phyloP scores from a whole-genome alignment of 1,140 invertebrate genomes.

The Mercenaria mercenaria region DNA sequence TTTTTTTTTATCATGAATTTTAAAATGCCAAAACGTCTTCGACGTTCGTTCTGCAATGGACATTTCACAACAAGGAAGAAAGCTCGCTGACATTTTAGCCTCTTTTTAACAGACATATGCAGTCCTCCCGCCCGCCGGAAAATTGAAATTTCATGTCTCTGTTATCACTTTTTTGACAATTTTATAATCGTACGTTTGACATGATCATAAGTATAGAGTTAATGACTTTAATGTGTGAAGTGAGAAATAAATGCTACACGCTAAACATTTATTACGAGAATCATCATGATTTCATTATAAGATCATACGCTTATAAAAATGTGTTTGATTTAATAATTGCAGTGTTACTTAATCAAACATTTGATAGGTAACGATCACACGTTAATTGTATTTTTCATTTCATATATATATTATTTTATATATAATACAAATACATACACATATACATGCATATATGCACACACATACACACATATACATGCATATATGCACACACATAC shows the following conservation, averaged over 20 bases:
- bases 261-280: too few relatives aligned
- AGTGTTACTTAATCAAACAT: too few relatives aligned
- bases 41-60: not conserved
- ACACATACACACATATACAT: too few relatives aligned
- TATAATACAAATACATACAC: too few relatives aligned
- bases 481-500: too few relatives aligned
- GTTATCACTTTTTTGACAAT: not conserved
- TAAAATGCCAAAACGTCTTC: not conserved
- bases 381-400: too few relatives aligned
- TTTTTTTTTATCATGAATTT: not conserved
- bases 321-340: too few relatives aligned
- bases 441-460: too few relatives aligned
- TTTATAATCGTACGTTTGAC: constrained; percentile 12
- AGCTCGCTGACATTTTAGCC: not conserved
- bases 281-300: too few relatives aligned
- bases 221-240: not conserved
- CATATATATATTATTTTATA: too few relatives aligned
- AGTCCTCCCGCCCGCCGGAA: not conserved
- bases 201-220: not conserved
- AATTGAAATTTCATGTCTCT: constrained; percentile 9
- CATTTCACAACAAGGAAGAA: not conserved
- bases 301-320: too few relatives aligned
- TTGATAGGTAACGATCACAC: too few relatives aligned
- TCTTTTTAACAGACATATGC: not conserved
- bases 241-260: not conserved